Evolutionary conservation across 2,113 vertebrate species (phyloP).

Genomic region (Panurus biarmicus): DNA sequence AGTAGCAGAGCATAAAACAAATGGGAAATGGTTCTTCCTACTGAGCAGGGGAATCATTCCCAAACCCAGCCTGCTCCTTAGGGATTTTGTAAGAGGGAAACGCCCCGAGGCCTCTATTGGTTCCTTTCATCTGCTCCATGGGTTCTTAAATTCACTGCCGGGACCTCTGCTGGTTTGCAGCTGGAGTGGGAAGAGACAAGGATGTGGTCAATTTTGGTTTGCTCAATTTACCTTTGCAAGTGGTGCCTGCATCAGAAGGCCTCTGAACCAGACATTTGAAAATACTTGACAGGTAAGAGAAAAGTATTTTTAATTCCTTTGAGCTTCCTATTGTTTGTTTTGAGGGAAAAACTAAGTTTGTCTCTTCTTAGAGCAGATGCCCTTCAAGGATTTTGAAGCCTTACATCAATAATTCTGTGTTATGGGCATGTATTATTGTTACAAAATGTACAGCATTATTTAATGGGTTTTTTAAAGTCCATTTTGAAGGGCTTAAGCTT

Average conservation of each 20-base stretch:
- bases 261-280: not conserved
- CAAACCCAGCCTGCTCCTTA: not conserved
- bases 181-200: not conserved
- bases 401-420: not conserved
- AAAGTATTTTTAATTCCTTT: not conserved
- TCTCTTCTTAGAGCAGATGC: not conserved
- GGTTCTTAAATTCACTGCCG: slow-evolving; percentile 55
- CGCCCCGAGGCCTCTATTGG: slow-evolving; percentile 70
- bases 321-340: not conserved
- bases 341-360: not conserved
- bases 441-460: not conserved
- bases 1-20: not conserved
- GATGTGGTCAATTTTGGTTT: not conserved
- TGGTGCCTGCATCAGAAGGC: not conserved
- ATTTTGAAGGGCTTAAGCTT: not conserved
- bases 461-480: not conserved
- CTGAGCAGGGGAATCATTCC: not conserved
- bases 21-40: not conserved
- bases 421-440: not conserved
- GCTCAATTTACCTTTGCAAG: not conserved
- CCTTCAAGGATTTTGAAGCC: not conserved
- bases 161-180: not conserved
- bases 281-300: not conserved
- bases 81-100: slow-evolving; percentile 33
- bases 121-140: slow-evolving; percentile 25